These are phyloP conservation scores for Aplysia californica DNA, from an alignment of 1,140 invertebrate species.

Conservation along the genomic window DNA sequence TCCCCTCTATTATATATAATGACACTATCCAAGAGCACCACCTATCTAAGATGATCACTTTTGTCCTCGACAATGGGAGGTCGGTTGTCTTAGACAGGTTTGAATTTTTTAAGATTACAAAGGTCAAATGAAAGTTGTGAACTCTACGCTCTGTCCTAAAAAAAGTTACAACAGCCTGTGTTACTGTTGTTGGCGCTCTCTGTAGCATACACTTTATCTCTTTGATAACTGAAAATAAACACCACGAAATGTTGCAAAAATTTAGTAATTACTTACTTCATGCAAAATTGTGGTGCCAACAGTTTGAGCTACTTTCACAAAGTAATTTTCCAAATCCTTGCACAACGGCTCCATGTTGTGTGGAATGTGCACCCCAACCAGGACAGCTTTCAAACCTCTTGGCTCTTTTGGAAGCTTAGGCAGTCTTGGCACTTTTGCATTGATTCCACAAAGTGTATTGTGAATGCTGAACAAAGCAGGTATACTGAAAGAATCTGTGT, in stretches of 20 bases:
- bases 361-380: constrained; percentile 24
- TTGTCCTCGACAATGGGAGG: too few relatives aligned
- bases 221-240: too few relatives aligned
- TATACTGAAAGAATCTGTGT: constrained; percentile 16
- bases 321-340: constrained; percentile 14
- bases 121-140: too few relatives aligned
- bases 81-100: too few relatives aligned
- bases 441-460: constrained; percentile 12
- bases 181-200: too few relatives aligned
- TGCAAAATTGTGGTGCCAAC: constrained; percentile 3
- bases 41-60: too few relatives aligned
- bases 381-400: constrained; percentile 19
- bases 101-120: too few relatives aligned
- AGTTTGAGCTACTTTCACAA: neutral
- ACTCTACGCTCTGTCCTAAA: neutral
- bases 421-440: neutral
- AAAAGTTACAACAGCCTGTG: neutral
- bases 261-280: neutral
- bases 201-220: too few relatives aligned
- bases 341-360: neutral
- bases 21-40: too few relatives aligned
- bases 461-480: constrained; percentile 8
- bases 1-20: too few relatives aligned
- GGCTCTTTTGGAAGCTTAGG: constrained; percentile 19
- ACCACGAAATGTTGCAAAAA: neutral